Evolutionary conservation across 1,140 invertebrate species (phyloP), one percentile per base, ranked within the genome.

Genomic region (Drosophila azteca): DNA sequence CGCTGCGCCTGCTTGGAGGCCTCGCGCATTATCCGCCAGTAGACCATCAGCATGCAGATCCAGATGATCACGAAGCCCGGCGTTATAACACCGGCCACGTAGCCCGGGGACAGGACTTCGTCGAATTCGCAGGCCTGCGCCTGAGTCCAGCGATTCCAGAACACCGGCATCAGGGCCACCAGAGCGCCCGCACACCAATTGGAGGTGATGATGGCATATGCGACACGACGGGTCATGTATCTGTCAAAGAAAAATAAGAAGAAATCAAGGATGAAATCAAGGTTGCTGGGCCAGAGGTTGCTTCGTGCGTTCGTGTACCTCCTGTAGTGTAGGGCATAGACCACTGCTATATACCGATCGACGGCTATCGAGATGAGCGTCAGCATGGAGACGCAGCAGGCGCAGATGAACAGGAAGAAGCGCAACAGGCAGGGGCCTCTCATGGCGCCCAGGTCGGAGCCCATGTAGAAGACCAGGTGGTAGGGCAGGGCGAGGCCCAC

Each of bases 321-420:
- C 89, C 93, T 93, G 91, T 96, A 96, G 88, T 95, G 94, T 62
- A 97, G 93, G 2, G 96, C 96, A 91, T 97, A 94, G 4, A 97
- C 94, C 61, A 97, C 96, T 0, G 96, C 96, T 66, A 96, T 93
- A 85, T 96, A 97, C 48, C 97, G 94, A 92, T 97, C 97, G 22
- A 97, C 93, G 9, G 96, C 96, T 55, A 98, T 97, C 15, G 95
- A 94, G 57, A 96, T 95, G 44, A 98, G 93, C 71, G 96, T 97
- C 90, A 95, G 94, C 79, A 97, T 95, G 72, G 96, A 96, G 20
- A 94, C 95, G 72, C 94, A 93, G 85, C 95, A 96, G 52, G 95
- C 95, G 69, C 95, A 93, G 55, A 94, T 94, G 55, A 95, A 94
- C 2, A 96, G 92, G 17, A 95, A 94, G 87, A 96, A 96, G 73